Evolutionary conservation across 1,140 invertebrate genomes (phyloP), one percentile per base, ranked within the genome.

Genomic region (Drosophila eugracilis): DNA sequence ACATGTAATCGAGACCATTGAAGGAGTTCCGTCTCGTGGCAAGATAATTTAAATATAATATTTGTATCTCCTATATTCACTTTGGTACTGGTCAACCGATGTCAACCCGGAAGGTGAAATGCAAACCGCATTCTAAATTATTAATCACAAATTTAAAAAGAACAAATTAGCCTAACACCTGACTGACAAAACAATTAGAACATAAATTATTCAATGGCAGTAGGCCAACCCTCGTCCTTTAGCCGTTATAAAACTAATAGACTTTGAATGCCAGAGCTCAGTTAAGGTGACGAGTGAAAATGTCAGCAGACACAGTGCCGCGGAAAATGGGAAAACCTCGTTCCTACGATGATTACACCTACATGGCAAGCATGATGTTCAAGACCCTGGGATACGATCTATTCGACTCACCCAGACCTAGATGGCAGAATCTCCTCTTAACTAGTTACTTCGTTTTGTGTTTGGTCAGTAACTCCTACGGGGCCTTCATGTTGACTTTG

Each of bases 331-430:
- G 21, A 15, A 15, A n/a, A 5, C 48, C 44, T 21, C 53, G 59
- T 19, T 55, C 26, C 6, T 83, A 60, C 42, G 58, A 73, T 37
- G 83, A 81, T 26, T 86, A 78, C 42, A 67, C 58, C 5, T 71
- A 50, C 30, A 45, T 86, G 42, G 63, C 81, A n/a, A 66, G 44
- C 19, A 32, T 73, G 0, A 26, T 81, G 52, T 70, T 78, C 21
- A 54, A 55, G 36, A 44, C 73, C 1, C 21, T 85, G 26, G 76
- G 81, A 5, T 77, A 67, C 17, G 81, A 86, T 37, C 55, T 85
- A 9, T 55, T 85, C 28, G 37, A 55, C 17, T 53, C 41, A 5
- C 37, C 50, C 1, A 62, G 57, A 17, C 45, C 75, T 4, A 17
- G 3, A 1, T 85, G 76, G 72, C 39, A 54, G 34, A 30, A 36